A percentile compares a stretch with the other conserved stretches of the same genome.
Evolutionary conservation across 2,888 invertebrate species (phyloP).

Genomic region (Stenotaenia linearis): DNA sequence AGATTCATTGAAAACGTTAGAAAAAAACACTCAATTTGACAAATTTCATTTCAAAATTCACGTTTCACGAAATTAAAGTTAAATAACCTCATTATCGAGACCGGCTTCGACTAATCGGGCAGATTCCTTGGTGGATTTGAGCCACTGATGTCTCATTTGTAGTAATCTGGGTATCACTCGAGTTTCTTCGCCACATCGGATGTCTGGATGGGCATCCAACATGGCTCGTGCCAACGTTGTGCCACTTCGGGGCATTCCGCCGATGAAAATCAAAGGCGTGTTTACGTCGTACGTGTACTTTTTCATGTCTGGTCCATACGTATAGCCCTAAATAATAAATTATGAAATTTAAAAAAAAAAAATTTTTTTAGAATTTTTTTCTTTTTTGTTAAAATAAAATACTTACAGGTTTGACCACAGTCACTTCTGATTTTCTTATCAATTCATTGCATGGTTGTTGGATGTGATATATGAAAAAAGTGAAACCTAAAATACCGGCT

Average conservation of each 20-base stretch:
- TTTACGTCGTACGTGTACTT: constrained; percentile 63
- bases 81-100: constrained; percentile 69
- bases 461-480: not conserved
- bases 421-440: not conserved
- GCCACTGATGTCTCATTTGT: constrained; percentile 92
- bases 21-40: too few relatives aligned
- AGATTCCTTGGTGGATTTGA: constrained; percentile 86
- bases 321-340: constrained; percentile 37
- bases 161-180: constrained; percentile 93
- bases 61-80: not conserved
- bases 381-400: not conserved
- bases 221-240: constrained; percentile 96
- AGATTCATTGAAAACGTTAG: too few relatives aligned
- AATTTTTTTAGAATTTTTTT: not conserved
- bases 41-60: too few relatives aligned
- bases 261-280: constrained; percentile 93
- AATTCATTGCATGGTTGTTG: constrained; percentile 17
- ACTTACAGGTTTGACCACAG: not conserved
- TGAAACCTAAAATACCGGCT: not conserved
- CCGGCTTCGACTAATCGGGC: constrained; percentile 88
- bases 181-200: constrained; percentile 95
- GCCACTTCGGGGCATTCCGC: constrained; percentile 94
- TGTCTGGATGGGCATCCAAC: constrained; percentile 95
- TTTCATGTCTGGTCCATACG: constrained; percentile 37
- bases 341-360: not conserved